phyloP scores from a whole-genome alignment of 1,140 invertebrate species.

The Adelges cooleyi region DNA sequence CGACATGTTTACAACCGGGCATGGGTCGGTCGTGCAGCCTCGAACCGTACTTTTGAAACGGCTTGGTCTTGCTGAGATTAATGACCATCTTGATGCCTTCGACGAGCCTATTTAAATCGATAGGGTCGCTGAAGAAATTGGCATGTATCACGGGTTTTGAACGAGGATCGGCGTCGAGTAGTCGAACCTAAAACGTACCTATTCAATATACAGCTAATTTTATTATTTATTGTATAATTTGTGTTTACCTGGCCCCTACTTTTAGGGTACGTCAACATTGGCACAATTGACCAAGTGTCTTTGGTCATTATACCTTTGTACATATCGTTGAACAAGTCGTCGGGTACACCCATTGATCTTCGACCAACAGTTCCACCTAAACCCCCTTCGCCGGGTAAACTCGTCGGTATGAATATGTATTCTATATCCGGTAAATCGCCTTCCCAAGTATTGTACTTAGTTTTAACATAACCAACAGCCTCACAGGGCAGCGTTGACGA shows the following conservation, averaged over 20 bases:
- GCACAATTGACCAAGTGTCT: constrained; percentile 44
- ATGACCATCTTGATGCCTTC: constrained; percentile 53
- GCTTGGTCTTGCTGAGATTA: constrained; percentile 34
- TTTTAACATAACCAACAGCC: constrained; percentile 56
- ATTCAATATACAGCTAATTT: not conserved
- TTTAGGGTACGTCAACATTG: constrained; percentile 58
- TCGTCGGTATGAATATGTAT: constrained; percentile 35
- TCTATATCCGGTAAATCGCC: constrained; percentile 36
- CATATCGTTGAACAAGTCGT: constrained; percentile 37
- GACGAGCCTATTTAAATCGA: constrained; percentile 54
- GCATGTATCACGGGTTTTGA: constrained; percentile 61
- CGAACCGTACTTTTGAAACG: constrained; percentile 42
- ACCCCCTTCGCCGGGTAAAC: constrained; percentile 30
- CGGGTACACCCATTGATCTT: constrained; percentile 38
- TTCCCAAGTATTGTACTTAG: constrained; percentile 38
- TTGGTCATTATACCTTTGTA: constrained; percentile 37
- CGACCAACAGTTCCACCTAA: constrained; percentile 34
- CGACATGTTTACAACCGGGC: constrained; percentile 50
- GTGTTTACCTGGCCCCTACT: constrained; percentile 52
- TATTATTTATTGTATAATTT: not conserved
- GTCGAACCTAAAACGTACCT: constrained; percentile 38
- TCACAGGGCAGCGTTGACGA: constrained; percentile 55
- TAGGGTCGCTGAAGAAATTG: constrained; percentile 58
- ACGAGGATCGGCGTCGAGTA: constrained; percentile 56
- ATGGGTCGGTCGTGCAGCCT: constrained; percentile 49